These are phyloP conservation scores for Nannobrachium achirus DNA, from an alignment of 2,113 vertebrate genomes.

Conservation along the genomic window DNA sequence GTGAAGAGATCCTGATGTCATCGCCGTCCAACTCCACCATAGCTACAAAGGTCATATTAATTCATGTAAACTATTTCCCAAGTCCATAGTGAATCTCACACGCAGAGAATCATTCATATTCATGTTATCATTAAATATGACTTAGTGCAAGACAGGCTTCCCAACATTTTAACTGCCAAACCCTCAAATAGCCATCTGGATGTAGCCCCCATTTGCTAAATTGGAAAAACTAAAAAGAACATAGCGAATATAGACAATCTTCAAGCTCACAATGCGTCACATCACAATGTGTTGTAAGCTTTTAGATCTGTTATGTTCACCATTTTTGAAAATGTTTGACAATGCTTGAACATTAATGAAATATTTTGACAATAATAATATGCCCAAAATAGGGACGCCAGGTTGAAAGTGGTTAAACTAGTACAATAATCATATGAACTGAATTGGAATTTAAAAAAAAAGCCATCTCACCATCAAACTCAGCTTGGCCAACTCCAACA, in stretches of 20 bases:
- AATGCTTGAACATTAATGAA: not conserved
- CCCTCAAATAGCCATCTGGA: no score
- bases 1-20: constrained; percentile 90
- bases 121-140: constrained; percentile 46
- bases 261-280: no score
- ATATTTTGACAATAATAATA: not conserved
- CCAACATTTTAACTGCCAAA: no score
- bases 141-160: no score
- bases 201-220: constrained; percentile 4
- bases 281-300: no score
- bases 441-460: not conserved
- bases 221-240: not conserved
- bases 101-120: constrained; percentile 39
- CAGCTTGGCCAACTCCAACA: constrained; percentile 92
- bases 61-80: not conserved
- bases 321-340: not conserved
- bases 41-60: constrained; percentile 72
- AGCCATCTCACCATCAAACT: constrained; percentile 89
- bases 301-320: not conserved
- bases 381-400: no score
- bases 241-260: constrained; percentile 13
- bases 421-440: not conserved
- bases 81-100: constrained; percentile 23
- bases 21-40: constrained; percentile 97
- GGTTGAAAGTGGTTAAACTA: no score